Base-by-base conservation (phyloP, 2,113 vertebrate species). In the Atractosteus spatula region DNA sequence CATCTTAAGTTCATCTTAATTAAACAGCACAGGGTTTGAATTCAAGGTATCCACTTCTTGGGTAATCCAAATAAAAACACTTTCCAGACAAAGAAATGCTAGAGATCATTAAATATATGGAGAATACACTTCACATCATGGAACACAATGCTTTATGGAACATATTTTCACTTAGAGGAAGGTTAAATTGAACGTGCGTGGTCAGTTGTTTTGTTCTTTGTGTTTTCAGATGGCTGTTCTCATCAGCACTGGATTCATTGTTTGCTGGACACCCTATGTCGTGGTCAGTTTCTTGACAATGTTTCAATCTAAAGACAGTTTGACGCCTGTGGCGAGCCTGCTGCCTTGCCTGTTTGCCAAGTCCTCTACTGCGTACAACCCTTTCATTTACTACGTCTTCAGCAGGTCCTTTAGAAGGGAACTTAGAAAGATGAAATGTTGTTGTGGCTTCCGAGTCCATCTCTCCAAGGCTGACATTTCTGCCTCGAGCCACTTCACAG, bases 311-410 rank as follows among this genome's bases (percentile, higher is more conserved):
- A 76, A 73, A 0, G 51, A 67, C 13, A 82, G 74, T 55, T 78
- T 94, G 0, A 72, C 87, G 41, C 88, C 90, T 3, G 10, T 90
- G 0, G 5, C 92, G 41, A 89, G 86, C 0, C 79, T 94, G 73
- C 81, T 93, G 54, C 93, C 91, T 5, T 94, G 92, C 51, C 88
- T 94, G 5, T 94, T 94, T 0, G 91, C 92, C n/a, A 94, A 94
- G 73, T 91, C 90, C 67, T 88, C 91, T 43, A 93, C 91, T 0
- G 90, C 80, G 0, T 94, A 93, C 61, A 93, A 94, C 81, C 93
- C 92, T 3, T 82, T 94, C 2, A 91, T 94, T 7, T 93, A 93
- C 75, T 93, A 92, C 61, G 13, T 87, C 77, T 94, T 92, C 86
- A 86, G 90, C 79, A 89, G 86, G 55, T 83, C 79, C 2, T 87